phyloP scores from a whole-genome alignment of 2,888 invertebrate species.

The Perizoma affinitatum region DNA sequence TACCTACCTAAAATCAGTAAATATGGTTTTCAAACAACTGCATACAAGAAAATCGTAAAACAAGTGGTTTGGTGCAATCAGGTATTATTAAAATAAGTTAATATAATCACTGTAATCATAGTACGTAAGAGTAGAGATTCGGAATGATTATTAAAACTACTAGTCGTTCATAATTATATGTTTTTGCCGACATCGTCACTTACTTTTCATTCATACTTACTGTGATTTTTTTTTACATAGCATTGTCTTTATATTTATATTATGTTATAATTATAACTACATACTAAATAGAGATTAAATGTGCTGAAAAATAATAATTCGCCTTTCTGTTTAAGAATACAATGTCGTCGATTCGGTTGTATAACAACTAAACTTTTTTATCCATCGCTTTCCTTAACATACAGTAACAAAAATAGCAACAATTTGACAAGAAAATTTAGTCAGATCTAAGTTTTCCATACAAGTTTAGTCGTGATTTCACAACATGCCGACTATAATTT shows the following conservation, averaged over 20 bases:
- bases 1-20: too few relatives aligned
- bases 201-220: slow-evolving; percentile 19
- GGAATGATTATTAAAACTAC: slow-evolving; percentile 6
- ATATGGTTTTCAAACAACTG: too few relatives aligned
- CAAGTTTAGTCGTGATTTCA: too few relatives aligned
- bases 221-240: slow-evolving; percentile 38
- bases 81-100: neutral
- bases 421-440: too few relatives aligned
- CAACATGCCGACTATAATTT: too few relatives aligned
- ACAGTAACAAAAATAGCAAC: too few relatives aligned
- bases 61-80: slow-evolving; percentile 1
- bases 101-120: slow-evolving; percentile 14
- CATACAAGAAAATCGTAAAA: too few relatives aligned
- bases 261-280: slow-evolving; percentile 7
- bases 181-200: slow-evolving; percentile 9
- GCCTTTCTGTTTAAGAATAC: too few relatives aligned
- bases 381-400: too few relatives aligned
- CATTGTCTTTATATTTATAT: slow-evolving; percentile 19
- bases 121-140: slow-evolving; percentile 18
- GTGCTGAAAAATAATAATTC: slow-evolving; percentile 8
- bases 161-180: slow-evolving; percentile 18
- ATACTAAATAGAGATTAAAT: slow-evolving; percentile 20
- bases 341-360: neutral
- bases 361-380: too few relatives aligned
- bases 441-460: too few relatives aligned